phyloP scores from a whole-genome alignment of 2,113 vertebrate genomes.

The Rhabdomys dilectus region DNA sequence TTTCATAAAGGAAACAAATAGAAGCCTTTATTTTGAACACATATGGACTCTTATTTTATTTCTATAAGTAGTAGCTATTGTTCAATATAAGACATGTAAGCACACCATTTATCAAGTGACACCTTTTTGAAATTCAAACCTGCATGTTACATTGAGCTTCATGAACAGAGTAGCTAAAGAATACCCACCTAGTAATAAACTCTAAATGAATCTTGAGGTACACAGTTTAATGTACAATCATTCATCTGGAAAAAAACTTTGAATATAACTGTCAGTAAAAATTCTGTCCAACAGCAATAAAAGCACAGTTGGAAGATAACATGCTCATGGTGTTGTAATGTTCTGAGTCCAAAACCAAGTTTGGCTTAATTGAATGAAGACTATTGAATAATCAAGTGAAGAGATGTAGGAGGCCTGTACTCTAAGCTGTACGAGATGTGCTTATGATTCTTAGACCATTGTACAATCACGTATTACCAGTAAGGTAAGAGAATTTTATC shows the following conservation, averaged over 20 bases:
- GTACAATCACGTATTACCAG: neutral
- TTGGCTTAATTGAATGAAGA: slow-evolving; percentile 14
- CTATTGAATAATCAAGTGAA: slow-evolving; percentile 15
- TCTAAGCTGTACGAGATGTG: neutral
- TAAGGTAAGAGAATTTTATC: neutral
- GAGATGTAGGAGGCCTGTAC: neutral
- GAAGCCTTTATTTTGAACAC: neutral
- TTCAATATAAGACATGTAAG: neutral
- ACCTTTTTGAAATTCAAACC: neutral
- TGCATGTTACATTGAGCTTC: neutral
- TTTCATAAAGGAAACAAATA: neutral
- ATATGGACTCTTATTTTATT: neutral
- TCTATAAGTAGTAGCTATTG: neutral
- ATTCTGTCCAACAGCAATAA: neutral
- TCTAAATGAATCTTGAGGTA: slow-evolving; percentile 1
- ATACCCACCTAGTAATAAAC: neutral
- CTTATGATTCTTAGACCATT: neutral
- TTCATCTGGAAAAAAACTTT: slow-evolving; percentile 22
- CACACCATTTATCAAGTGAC: neutral
- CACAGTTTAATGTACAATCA: slow-evolving; percentile 17
- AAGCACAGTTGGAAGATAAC: neutral
- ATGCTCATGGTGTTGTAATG: neutral
- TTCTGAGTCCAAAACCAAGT: neutral
- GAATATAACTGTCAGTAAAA: neutral
- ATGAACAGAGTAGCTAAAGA: neutral